Base-by-base conservation (phyloP, 23 tunicate species). In the Phallusia fumigata region DNA sequence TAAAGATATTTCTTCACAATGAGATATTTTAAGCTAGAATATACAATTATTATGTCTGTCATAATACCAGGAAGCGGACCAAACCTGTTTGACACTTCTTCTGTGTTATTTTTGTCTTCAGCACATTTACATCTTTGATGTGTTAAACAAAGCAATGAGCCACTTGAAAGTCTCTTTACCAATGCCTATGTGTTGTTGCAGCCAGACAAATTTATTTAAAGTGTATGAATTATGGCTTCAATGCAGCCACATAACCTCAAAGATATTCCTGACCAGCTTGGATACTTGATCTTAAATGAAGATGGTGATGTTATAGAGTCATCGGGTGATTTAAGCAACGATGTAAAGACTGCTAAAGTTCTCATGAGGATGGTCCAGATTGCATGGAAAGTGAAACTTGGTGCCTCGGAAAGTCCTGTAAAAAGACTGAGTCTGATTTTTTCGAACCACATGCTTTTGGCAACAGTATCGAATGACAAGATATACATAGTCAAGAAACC, bases 371-470 rank as follows among this genome's bases (percentile, higher is more conserved):
- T 92, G 88, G 91, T 92, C 0, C 85, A 81, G 53, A 84, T 89
- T 74, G 91, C 97, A 32, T 92, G 97, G 97, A 92, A 92, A 65
- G 82, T 92, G 19, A 83, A 87, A 36, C 85, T 87, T 76, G 88
- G 84, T 22, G 75, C 73, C 16, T 28, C 64, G 33, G 73, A 74
- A 33, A 76, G 73, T n/a, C 84, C 76, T 75, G 86, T 83, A 31
- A 79, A 79, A 75, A 78, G 90, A 75, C 45, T 92, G 31, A 84
- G 89, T 74, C 51, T 92, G 18, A 87, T 92, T 18, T 92, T 86
- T 84, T 64, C 86, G 19, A 80, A 87, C 58, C 85, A 86, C 76
- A 83, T 87, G 73, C 80, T 80, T 65, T 22, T 89, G 26, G 97
- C 91, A 58, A 92, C 97, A 35, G 97, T 92, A 52, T 87, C 88